A percentile compares a stretch with the other conserved stretches of the same genome.
phyloP scores from a whole-genome alignment of 64 coral and sea anemone species.

The Stylophora pistillata region DNA sequence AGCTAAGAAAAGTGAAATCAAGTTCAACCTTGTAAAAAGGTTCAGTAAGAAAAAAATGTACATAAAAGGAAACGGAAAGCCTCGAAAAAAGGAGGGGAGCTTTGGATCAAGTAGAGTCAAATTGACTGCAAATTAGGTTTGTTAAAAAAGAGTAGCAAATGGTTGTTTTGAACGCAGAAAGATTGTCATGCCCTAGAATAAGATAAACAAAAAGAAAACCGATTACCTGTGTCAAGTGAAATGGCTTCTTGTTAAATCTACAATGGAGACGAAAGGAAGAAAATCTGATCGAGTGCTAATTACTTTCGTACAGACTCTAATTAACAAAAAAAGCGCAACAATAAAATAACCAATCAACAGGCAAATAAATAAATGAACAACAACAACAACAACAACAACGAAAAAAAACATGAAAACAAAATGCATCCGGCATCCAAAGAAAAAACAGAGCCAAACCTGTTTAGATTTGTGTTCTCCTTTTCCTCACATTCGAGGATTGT shows the following conservation, averaged over 20 bases:
- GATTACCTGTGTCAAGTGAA: slow-evolving; percentile 36
- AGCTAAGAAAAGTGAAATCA: slow-evolving; percentile 17
- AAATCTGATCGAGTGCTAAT: not conserved
- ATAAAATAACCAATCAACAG: not conserved
- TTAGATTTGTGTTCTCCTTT: slow-evolving; percentile 25
- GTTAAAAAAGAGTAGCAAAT: too few species aligned
- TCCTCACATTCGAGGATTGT: slow-evolving; percentile 53
- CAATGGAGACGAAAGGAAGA: not conserved
- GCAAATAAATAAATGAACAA: not conserved
- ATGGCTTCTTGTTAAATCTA: slow-evolving; percentile 42
- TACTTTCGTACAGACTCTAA: too few species aligned
- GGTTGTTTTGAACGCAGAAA: too few species aligned
- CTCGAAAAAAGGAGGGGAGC: too few species aligned
- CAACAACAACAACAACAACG: not conserved
- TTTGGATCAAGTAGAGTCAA: too few species aligned
- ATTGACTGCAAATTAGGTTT: too few species aligned
- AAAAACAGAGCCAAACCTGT: slow-evolving; percentile 8
- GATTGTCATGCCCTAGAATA: too few species aligned
- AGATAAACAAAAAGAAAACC: not conserved
- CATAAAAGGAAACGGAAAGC: too few species aligned
- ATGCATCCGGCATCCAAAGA: too few species aligned
- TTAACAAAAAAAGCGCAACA: not conserved
- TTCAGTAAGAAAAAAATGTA: too few species aligned
- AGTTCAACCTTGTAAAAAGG: too few species aligned
- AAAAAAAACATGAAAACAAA: not conserved